A percentile compares a stretch with the other conserved stretches of the same genome.
Conservation (phyloP, 1,140 invertebrate genomes). For the Pollicipes pollicipes region DNA sequence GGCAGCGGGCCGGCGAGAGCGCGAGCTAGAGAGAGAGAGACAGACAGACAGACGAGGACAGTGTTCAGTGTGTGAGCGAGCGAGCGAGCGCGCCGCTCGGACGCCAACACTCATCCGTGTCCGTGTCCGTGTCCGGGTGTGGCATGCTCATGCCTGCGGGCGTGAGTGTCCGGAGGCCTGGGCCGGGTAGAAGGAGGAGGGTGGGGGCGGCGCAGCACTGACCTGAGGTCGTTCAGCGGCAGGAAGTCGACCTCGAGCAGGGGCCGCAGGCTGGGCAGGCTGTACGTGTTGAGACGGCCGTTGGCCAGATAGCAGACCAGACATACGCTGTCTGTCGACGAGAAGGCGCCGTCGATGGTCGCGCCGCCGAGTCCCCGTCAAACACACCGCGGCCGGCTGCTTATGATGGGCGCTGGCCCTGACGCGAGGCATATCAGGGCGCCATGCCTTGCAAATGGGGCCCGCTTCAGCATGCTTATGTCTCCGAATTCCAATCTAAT, state of each 20-base stretch:
- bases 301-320: conserved; percentile 82
- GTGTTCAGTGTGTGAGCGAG: background rate
- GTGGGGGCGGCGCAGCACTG: conserved; percentile 21
- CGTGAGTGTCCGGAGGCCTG: too few species aligned
- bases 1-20: conserved; percentile 8
- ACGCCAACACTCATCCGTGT: background rate
- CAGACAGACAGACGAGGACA: background rate
- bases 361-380: too few species aligned
- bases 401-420: too few species aligned
- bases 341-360: conserved; percentile 16
- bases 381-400: too few species aligned
- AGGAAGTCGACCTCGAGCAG: conserved; percentile 84
- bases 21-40: conserved; percentile 8
- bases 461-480: too few species aligned
- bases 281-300: conserved; percentile 78
- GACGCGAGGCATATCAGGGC: too few species aligned
- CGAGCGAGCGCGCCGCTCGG: too few species aligned
- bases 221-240: conserved; percentile 83
- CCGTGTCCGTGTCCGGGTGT: background rate
- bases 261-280: conserved; percentile 76
- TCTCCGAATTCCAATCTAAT: too few species aligned
- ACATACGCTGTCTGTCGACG: conserved; percentile 71
- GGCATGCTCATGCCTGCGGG: background rate
- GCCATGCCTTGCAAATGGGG: too few species aligned
- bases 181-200: too few species aligned